phyloP scores from a whole-genome alignment of 2,888 invertebrate genomes.

The Mimas tiliae region DNA sequence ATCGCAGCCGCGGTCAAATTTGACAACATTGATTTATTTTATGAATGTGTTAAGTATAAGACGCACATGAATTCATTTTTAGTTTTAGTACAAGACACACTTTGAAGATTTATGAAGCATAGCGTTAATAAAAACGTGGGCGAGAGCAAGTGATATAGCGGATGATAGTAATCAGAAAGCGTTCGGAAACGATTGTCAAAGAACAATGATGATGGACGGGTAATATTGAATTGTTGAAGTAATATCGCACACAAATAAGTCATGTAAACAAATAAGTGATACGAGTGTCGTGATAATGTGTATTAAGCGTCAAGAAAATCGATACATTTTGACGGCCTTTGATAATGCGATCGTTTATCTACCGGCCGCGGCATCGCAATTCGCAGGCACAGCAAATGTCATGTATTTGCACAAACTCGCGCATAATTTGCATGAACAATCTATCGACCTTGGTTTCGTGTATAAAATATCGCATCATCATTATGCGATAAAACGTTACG shows the following conservation, averaged over 20 bases:
- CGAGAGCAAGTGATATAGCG: background rate
- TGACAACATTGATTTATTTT: slow-evolving; percentile 21
- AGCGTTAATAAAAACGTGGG: slow-evolving; percentile 11
- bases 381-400: slow-evolving; percentile 31
- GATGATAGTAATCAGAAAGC: slow-evolving; percentile 8
- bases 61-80: background rate
- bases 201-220: slow-evolving; percentile 15
- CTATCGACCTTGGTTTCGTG: slow-evolving; percentile 44
- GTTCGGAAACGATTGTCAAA: slow-evolving; percentile 10
- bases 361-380: no score
- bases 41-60: slow-evolving; percentile 1
- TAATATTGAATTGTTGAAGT: slow-evolving; percentile 1
- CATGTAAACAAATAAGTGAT: background rate
- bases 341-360: background rate
- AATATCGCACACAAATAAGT: background rate
- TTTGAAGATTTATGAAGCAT: background rate
- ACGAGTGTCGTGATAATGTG: background rate
- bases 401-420: slow-evolving; percentile 37
- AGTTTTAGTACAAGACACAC: background rate
- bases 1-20: slow-evolving; percentile 16
- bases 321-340: background rate
- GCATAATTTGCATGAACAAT: slow-evolving; percentile 47
- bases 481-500: slow-evolving; percentile 36
- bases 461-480: slow-evolving; percentile 38
- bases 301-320: slow-evolving; percentile 1